A percentile compares a stretch with the other conserved stretches of the same genome.
phyloP scores from a whole-genome alignment of 2,888 invertebrate genomes.

The Sphaerophoria rueppellii region DNA sequence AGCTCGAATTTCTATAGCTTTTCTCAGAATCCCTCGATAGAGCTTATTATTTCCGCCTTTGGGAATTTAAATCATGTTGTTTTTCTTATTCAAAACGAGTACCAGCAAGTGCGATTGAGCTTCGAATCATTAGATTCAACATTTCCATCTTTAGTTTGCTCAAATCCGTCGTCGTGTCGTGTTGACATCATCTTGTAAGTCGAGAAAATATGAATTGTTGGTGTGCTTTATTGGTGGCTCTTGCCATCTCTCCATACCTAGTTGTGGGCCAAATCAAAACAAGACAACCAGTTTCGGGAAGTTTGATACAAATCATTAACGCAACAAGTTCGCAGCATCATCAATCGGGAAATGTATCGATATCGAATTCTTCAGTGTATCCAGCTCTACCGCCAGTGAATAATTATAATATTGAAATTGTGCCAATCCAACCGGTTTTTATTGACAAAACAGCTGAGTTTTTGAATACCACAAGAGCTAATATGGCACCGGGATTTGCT shows the following conservation, averaged over 20 bases:
- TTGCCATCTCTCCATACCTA: slow-evolving; percentile 39
- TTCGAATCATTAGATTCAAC: not conserved
- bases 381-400: slow-evolving; percentile 2
- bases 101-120: not conserved
- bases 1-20: not conserved
- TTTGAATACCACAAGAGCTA: slow-evolving; percentile 80
- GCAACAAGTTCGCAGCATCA: slow-evolving; percentile 4
- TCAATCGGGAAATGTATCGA: slow-evolving; percentile 3
- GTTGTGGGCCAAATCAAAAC: slow-evolving; percentile 63
- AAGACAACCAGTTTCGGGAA: slow-evolving; percentile 51
- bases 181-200: slow-evolving; percentile 8
- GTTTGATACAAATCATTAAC: slow-evolving; percentile 36
- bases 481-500: slow-evolving; percentile 80
- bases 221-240: slow-evolving; percentile 30
- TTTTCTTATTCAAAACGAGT: not conserved
- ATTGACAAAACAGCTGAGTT: slow-evolving; percentile 80
- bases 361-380: slow-evolving; percentile 63
- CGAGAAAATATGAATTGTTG: slow-evolving; percentile 42
- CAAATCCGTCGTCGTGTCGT: slow-evolving; percentile 53
- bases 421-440: slow-evolving; percentile 74
- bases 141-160: slow-evolving; percentile 28
- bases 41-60: not conserved
- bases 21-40: not conserved
- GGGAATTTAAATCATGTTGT: not conserved
- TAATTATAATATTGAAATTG: not conserved